A percentile compares a stretch with the other conserved stretches of the same genome.
Evolutionary conservation across 2,113 vertebrate genomes (phyloP).

Genomic region (Fregata magnificens): DNA sequence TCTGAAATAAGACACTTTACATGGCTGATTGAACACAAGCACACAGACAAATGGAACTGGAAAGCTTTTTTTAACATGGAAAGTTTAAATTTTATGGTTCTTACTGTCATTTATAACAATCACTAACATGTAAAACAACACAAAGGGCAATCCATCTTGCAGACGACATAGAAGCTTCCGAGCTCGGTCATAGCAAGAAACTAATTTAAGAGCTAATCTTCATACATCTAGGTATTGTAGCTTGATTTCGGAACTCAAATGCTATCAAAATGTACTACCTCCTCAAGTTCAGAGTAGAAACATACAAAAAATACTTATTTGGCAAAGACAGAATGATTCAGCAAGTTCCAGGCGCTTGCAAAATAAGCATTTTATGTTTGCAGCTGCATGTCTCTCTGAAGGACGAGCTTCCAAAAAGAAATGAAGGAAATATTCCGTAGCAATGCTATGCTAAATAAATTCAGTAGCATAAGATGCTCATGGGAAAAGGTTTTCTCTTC

Average conservation of each 20-base stretch:
- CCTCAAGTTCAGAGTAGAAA: neutral
- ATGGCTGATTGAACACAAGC: constrained; percentile 49
- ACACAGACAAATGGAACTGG: constrained; percentile 55
- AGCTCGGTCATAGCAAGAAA: neutral
- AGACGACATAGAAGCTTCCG: constrained; percentile 4
- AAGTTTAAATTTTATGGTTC: constrained; percentile 12
- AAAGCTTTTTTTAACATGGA: constrained; percentile 42
- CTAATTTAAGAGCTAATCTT: neutral
- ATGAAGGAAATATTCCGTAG: neutral
- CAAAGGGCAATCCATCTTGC: neutral
- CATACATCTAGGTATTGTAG: neutral
- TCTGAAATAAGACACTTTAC: constrained; percentile 47
- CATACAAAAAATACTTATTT: constrained; percentile 2
- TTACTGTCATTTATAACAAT: constrained; percentile 6
- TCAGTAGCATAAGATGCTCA: neutral
- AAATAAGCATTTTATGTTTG: constrained; percentile 49
- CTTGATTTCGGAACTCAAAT: neutral
- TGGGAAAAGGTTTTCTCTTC: neutral
- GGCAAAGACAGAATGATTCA: constrained; percentile 32
- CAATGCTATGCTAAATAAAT: neutral
- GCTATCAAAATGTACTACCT: neutral
- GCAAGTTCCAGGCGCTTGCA: constrained; percentile 47
- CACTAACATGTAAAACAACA: constrained; percentile 47
- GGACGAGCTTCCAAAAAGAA: neutral
- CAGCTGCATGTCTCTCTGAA: constrained; percentile 37